Evolutionary conservation across 2,888 invertebrate species (phyloP).

Genomic region (Acleris cristana): DNA sequence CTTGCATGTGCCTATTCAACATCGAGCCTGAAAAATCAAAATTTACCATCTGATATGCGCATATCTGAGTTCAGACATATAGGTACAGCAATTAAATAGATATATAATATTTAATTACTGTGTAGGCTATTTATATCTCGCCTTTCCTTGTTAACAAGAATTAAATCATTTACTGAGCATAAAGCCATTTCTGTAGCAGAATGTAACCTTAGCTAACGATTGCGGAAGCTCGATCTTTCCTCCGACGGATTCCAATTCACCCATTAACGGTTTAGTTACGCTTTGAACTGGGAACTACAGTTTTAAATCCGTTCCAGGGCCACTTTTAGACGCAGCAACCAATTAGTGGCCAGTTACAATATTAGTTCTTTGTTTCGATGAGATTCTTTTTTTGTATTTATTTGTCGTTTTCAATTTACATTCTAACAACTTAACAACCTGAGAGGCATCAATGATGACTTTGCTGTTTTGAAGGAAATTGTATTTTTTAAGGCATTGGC

Average conservation of each 20-base stretch:
- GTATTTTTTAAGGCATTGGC: too few relatives aligned
- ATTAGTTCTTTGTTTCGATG: constrained; percentile 43
- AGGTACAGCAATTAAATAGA: too few relatives aligned
- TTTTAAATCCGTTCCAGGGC: constrained; percentile 62
- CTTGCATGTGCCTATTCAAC: too few relatives aligned
- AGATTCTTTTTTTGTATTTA: constrained; percentile 35
- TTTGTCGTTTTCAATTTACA: constrained; percentile 28
- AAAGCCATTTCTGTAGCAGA: constrained; percentile 42
- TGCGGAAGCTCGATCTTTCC: constrained; percentile 31
- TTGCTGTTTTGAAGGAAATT: too few relatives aligned
- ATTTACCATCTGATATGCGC: too few relatives aligned
- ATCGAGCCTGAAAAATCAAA: too few relatives aligned
- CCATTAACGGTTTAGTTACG: constrained; percentile 67
- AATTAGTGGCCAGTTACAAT: constrained; percentile 64
- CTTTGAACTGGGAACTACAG: constrained; percentile 59
- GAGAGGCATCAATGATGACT: too few relatives aligned
- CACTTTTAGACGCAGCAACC: constrained; percentile 62
- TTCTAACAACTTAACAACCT: background rate
- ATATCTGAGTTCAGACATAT: too few relatives aligned
- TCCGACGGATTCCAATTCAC: constrained; percentile 53
- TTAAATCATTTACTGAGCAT: constrained; percentile 29
- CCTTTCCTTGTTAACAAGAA: constrained; percentile 15
- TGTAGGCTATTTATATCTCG: background rate
- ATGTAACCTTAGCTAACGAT: constrained; percentile 36
- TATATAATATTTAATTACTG: too few relatives aligned